These are phyloP conservation scores for Nephrotoma flavescens DNA, from an alignment of 2,888 invertebrate species.

Conservation along the genomic window DNA sequence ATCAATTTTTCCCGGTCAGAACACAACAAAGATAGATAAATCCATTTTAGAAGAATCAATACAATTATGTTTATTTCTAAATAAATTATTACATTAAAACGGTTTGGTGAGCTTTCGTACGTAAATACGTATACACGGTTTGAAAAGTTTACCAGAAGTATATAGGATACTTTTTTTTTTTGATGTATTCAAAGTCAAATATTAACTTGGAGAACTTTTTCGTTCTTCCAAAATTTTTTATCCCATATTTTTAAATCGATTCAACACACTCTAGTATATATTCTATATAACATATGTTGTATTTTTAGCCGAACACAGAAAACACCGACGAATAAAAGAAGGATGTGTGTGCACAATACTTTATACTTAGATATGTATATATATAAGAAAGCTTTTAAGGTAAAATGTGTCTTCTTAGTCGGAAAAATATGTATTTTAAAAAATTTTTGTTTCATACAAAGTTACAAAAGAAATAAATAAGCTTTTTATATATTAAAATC, in stretches of 20 bases:
- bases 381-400: neutral
- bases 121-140: no score
- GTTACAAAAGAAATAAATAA: neutral
- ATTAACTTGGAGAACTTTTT: neutral
- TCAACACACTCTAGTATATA: neutral
- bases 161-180: neutral
- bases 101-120: neutral
- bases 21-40: neutral
- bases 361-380: neutral
- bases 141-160: neutral
- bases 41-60: neutral
- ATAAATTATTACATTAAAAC: neutral
- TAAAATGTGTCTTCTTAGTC: neutral
- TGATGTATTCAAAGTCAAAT: neutral
- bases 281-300: neutral
- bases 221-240: neutral
- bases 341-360: neutral
- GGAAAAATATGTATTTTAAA: neutral
- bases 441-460: neutral
- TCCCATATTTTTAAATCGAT: neutral
- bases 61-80: neutral
- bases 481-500: neutral
- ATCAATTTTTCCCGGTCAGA: neutral
- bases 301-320: no score
- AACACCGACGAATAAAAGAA: neutral